Evolutionary conservation across 2,797 vertebrate genomes (phyloP), one percentile per base, ranked within the genome.

Genomic region (Champsocephalus esox): DNA sequence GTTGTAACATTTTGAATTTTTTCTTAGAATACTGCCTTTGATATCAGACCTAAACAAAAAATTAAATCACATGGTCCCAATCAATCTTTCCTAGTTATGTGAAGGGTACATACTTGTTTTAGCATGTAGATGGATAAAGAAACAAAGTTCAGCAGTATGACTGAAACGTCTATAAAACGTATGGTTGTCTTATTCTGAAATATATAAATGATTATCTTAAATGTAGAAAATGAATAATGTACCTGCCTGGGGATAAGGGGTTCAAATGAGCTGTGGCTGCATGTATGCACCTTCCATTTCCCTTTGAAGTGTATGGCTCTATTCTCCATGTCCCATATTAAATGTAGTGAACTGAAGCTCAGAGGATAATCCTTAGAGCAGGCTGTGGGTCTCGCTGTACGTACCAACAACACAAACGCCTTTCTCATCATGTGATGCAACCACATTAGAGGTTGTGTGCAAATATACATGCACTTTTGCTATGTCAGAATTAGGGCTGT

Each of bases 271-370:
- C 70, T 59, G n/a, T 17, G 24, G 70, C 60, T 74, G 50, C 64
- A 24, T 28, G 58, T 52, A 57, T 67, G 49, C 16, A 21, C 0
- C 32, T 60, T 60, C 34, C 17, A 70, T 58, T 66, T 67, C 51
- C 28, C 81, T 89, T 80, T 86, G 80, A 85, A 82, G 76, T 66
- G 38, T 1, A 46, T 60, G 49, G 66, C 75, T 70, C 82, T 66
- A 69, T 74, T 65, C 62, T 13, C 19, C 68, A 54, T 58, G 45
- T 74, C 75, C 34, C 51, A 21, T 61, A 44, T 48, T 21, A 74
- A 70, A 32, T 63, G 17, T 3, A 28, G 68, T 38, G 67, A 80
- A 51, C 46, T 50, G 16, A 82, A 73, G 67, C 50, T 66, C 38
- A 9, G 45, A 19, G 65, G 79, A 63, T 84, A 72, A 73, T 85